phyloP scores from a whole-genome alignment of 2,888 invertebrate genomes.

The Xiphydria camelus region DNA sequence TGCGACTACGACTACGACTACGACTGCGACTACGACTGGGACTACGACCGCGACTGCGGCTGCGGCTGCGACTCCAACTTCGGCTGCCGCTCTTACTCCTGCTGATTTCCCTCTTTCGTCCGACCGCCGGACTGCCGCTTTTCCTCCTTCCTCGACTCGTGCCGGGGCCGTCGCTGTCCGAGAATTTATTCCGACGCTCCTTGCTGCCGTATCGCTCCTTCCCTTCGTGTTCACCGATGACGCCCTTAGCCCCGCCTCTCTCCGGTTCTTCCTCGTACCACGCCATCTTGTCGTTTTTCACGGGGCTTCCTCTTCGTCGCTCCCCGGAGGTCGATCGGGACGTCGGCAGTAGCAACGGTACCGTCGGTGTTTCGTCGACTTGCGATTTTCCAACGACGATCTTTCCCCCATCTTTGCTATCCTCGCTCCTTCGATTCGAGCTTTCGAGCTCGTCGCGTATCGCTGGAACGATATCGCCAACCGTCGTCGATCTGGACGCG shows the following conservation, averaged over 20 bases:
- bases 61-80: constrained; percentile 48
- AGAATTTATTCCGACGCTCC: constrained; percentile 33
- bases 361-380: background rate
- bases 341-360: background rate
- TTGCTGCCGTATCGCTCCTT: background rate
- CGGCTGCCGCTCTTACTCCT: constrained; percentile 41
- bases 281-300: background rate
- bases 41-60: constrained; percentile 46
- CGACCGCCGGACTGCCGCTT: constrained; percentile 35
- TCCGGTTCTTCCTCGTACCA: background rate
- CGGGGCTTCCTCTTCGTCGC: constrained; percentile 36
- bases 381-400: too few relatives aligned
- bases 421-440: too few relatives aligned
- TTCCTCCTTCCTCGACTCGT: constrained; percentile 23
- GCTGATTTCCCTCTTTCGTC: constrained; percentile 43
- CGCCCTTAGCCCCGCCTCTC: background rate
- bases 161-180: constrained; percentile 31
- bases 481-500: too few relatives aligned
- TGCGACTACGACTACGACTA: constrained; percentile 48
- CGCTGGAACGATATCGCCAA: too few relatives aligned
- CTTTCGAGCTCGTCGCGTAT: background rate
- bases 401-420: too few relatives aligned
- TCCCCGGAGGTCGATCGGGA: constrained; percentile 35
- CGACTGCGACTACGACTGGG: constrained; percentile 43
- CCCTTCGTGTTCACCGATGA: background rate